Conservation (phyloP, 2,113 vertebrate species). For the Copsychus sechellarum region DNA sequence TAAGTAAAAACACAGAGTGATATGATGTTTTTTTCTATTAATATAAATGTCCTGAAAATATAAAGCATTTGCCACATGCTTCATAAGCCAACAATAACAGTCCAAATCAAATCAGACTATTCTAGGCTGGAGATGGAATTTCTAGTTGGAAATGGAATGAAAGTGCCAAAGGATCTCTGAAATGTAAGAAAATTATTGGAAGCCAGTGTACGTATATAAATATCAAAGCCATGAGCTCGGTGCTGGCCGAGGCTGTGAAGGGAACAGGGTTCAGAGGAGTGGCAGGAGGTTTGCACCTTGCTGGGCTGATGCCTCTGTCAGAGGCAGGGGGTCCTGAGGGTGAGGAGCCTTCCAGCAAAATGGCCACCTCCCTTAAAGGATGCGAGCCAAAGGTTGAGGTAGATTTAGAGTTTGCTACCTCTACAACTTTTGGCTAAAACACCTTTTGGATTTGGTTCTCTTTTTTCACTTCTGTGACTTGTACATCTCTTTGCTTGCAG, state of each 20-base stretch:
- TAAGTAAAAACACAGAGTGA: background rate
- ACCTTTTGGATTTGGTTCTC: background rate
- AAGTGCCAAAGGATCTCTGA: background rate
- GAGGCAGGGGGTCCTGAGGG: background rate
- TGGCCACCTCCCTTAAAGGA: background rate
- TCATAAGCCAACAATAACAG: background rate
- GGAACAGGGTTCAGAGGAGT: too few species aligned
- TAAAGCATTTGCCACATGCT: background rate
- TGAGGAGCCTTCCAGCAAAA: background rate
- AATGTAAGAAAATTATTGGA: background rate
- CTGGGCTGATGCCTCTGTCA: background rate
- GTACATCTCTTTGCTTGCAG: conserved; percentile 62
- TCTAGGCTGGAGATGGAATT: background rate
- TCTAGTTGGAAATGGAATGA: background rate
- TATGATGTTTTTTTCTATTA: fast-evolving
- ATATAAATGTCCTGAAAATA: background rate
- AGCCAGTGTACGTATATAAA: fast-evolving
- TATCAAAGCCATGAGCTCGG: fast-evolving
- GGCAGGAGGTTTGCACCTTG: background rate
- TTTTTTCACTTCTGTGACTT: background rate
- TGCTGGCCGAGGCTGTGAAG: background rate
- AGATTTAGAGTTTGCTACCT: background rate
- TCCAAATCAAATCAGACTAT: background rate
- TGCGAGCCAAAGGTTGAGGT: background rate
- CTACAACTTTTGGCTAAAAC: background rate